These are phyloP conservation scores for Toxotes jaculatrix DNA, from an alignment of 2,113 vertebrate genomes.

Conservation along the genomic window DNA sequence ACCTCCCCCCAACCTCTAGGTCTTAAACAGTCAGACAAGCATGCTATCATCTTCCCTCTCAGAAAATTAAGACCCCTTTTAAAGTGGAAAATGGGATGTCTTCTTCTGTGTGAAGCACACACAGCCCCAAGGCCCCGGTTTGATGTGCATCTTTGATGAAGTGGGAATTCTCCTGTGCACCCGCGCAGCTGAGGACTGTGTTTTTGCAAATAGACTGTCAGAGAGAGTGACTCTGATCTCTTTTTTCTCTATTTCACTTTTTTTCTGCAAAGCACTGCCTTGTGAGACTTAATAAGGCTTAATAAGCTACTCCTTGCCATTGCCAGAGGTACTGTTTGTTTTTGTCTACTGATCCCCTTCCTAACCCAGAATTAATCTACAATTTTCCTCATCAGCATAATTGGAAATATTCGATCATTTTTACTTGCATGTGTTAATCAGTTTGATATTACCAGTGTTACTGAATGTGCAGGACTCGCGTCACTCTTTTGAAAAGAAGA, in stretches of 20 bases:
- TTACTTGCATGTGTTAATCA: background rate
- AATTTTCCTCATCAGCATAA: constrained; percentile 8
- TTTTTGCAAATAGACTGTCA: constrained; percentile 73
- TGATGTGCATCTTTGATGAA: constrained; percentile 81
- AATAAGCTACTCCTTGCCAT: constrained; percentile 13
- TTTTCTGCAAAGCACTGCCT: constrained; percentile 16
- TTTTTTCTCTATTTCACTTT: constrained; percentile 32
- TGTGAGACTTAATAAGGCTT: constrained; percentile 23
- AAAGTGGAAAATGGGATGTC: constrained; percentile 67
- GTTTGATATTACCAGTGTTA: background rate
- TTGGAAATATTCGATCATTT: background rate
- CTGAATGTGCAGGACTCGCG: constrained; percentile 2
- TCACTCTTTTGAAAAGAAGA: constrained; percentile 3
- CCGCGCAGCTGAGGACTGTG: constrained; percentile 63
- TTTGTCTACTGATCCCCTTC: background rate
- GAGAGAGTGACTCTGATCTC: constrained; percentile 59
- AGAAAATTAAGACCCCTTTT: constrained; percentile 68
- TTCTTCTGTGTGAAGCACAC: constrained; percentile 51
- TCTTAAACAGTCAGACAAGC: constrained; percentile 56
- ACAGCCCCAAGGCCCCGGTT: constrained; percentile 66
- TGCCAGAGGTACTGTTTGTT: constrained; percentile 23
- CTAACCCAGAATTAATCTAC: background rate
- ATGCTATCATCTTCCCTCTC: constrained; percentile 58
- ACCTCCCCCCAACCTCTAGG: background rate
- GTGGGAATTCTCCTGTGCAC: constrained; percentile 71